A percentile compares a stretch with the other conserved stretches of the same genome.
Conservation (phyloP, 2,113 vertebrate species). For the Castor canadensis region DNA sequence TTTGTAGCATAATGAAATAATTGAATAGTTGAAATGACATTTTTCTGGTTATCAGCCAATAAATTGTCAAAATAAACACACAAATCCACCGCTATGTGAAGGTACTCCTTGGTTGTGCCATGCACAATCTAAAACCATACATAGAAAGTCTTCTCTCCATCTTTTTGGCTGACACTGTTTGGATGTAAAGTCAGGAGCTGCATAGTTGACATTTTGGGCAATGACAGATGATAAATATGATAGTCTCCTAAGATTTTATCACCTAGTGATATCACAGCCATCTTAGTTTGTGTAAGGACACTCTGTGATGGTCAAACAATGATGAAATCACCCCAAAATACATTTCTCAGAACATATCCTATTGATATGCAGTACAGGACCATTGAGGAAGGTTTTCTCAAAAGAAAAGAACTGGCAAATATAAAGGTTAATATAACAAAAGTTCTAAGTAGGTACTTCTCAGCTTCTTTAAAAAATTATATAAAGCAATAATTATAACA, state of each 20-base stretch:
- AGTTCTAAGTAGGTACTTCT: not conserved
- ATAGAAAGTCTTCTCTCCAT: not conserved
- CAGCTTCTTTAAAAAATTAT: not conserved
- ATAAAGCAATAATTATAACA: not conserved
- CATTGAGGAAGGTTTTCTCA: not conserved
- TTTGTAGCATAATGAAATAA: not conserved
- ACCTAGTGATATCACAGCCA: not conserved
- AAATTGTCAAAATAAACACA: not conserved
- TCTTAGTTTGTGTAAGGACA: not conserved
- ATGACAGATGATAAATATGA: not conserved
- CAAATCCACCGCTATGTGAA: not conserved
- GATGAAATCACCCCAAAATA: not conserved
- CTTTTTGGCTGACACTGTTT: not conserved
- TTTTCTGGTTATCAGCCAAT: not conserved
- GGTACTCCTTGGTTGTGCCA: not conserved
- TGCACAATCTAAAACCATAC: not conserved
- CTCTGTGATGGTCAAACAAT: not conserved
- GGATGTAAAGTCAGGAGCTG: not conserved
- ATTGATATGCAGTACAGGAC: not conserved
- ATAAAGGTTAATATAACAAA: not conserved
- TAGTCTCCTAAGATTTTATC: not conserved
- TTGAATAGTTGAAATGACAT: not conserved
- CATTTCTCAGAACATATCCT: not conserved
- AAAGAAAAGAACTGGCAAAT: slow-evolving; percentile 1
- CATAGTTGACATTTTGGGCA: not conserved